Conservation (phyloP, 2,113 vertebrate species). For the Cinclus cinclus region DNA sequence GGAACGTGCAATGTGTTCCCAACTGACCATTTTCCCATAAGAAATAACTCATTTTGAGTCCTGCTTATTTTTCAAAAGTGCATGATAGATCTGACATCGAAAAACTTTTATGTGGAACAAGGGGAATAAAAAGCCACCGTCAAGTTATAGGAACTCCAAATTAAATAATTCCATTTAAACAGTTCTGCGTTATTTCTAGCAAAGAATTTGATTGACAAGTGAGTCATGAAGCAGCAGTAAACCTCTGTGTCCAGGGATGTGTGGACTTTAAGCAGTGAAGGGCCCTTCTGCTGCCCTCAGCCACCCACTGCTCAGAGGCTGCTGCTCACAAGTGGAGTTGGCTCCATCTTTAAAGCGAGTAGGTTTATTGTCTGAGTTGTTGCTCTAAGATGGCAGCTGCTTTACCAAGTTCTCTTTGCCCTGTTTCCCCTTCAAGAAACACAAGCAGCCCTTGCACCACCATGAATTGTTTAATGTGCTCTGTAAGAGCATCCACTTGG, state of each 20-base stretch:
- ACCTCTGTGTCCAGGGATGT: neutral
- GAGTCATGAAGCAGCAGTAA: neutral
- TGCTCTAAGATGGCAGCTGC: neutral
- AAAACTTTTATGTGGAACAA: neutral
- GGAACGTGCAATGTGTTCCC: slow-evolving; percentile 21
- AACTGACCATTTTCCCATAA: neutral
- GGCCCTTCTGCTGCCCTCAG: neutral
- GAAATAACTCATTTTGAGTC: slow-evolving; percentile 16
- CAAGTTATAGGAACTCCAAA: neutral
- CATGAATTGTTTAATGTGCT: rapidly evolving
- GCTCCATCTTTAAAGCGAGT: neutral
- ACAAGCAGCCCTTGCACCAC: neutral
- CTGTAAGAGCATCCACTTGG: rapidly evolving
- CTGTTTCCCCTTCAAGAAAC: neutral
- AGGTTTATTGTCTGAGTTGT: neutral
- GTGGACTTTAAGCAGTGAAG: neutral
- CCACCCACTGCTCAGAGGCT: neutral
- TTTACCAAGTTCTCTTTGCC: neutral
- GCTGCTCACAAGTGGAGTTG: neutral
- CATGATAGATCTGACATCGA: neutral
- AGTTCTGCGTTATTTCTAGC: neutral
- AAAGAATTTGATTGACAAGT: neutral
- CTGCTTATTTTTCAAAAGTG: neutral
- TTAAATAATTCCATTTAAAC: neutral
- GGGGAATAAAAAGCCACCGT: neutral